Conservation (phyloP, 2,888 invertebrate genomes). For the Eupithecia subfuscata region DNA sequence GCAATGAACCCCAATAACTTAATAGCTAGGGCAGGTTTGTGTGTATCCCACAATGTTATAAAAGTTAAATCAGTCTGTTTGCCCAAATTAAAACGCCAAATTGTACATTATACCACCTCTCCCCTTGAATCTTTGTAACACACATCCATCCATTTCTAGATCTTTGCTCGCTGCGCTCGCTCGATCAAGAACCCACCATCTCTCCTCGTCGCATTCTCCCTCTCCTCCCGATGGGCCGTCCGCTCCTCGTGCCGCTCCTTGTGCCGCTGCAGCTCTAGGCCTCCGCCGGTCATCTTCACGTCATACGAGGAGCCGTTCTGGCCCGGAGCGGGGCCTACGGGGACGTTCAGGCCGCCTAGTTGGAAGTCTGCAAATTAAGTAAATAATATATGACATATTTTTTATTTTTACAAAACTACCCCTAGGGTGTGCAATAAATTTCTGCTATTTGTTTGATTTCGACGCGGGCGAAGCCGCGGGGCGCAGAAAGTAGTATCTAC, state of each 20-base stretch:
- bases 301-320: background rate
- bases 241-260: background rate
- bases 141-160: background rate
- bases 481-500: too few relatives aligned
- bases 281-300: background rate
- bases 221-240: background rate
- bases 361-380: background rate
- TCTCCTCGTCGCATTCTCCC: background rate
- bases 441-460: too few relatives aligned
- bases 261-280: conserved; percentile 1
- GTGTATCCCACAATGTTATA: too few relatives aligned
- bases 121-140: background rate
- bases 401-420: too few relatives aligned
- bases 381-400: too few relatives aligned
- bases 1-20: too few relatives aligned
- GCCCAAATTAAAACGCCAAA: too few relatives aligned
- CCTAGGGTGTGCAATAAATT: too few relatives aligned
- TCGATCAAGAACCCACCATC: background rate
- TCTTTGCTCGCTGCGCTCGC: background rate
- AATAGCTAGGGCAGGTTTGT: too few relatives aligned
- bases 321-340: background rate
- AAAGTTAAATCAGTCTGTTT: too few relatives aligned
- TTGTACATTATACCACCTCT: too few relatives aligned
- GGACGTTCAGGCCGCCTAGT: background rate
- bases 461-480: too few relatives aligned